Base-by-base conservation (phyloP, 2,888 invertebrate genomes). In the Cerastis leucographa region DNA sequence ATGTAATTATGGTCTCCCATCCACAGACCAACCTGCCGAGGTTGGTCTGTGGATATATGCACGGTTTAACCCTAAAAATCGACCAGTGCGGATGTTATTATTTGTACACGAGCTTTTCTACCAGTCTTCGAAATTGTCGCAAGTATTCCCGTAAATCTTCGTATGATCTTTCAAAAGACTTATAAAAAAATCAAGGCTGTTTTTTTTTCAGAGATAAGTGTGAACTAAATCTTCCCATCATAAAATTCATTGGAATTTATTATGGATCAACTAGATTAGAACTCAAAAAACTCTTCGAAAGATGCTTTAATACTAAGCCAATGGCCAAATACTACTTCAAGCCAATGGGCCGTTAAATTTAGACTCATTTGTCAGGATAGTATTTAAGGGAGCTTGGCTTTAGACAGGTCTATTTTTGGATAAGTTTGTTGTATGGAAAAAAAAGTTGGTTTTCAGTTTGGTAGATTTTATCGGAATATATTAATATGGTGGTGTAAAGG, bases 291-390 rank as follows among this genome's bases (percentile, higher is more conserved):
- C 22, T 3, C 2, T 2, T 70, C 29, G 5, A 25, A 25, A 40
- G 0, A 67, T 49, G 14, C 29, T 59, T 29, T 17, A 3, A 8
- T 14, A 62, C 11, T 40, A n/a, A 40, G 2, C 8, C 11, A 22
- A 42, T 64, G 11, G 14, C 14, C 7, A 25, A 73, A 54, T 54
- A 44, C 44, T 59, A 44, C 76, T 51, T 25, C 61, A 66, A 7
- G 61, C 35, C 44, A 62, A 68, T 46, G 46, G 44, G 8, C 46
- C 35, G 54, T 29, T 64, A 77, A 64, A 77, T 49, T 76, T 46
- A 67, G 17, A 54, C 9, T 19, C 19, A 77, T 77, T 78, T 64
- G 64, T 64, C 46, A 49, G 9, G n/a, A 35, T 8, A 42, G 35
- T 25, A 44, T 75, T 71, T 74, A 56, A 51, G 19, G 25, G 25